Conservation (phyloP, 2,888 invertebrate genomes). For the Agrotis puta region DNA sequence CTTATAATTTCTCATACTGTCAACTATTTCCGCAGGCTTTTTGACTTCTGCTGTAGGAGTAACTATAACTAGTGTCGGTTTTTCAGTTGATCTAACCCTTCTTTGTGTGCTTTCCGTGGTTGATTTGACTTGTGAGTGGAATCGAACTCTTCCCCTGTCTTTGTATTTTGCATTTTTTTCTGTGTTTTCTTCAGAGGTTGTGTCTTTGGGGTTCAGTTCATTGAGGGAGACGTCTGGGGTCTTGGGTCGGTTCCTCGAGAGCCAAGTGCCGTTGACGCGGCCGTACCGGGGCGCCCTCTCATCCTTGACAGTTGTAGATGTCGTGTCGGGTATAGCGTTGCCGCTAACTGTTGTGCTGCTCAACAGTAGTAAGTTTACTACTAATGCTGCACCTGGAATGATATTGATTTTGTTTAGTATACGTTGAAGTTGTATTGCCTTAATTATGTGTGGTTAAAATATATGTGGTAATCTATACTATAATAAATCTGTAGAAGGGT, state of each 20-base stretch:
- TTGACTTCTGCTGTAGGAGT: conserved; percentile 87
- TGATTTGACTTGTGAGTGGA: conserved; percentile 74
- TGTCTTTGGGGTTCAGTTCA: conserved; percentile 84
- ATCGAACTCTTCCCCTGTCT: conserved; percentile 85
- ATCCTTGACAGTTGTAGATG: conserved; percentile 76
- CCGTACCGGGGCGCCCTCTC: conserved; percentile 74
- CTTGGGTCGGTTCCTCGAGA: conserved; percentile 75
- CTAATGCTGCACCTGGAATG: conserved; percentile 88
- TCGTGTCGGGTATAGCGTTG: conserved; percentile 80
- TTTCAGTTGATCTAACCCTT: conserved; percentile 75
- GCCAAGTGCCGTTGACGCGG: conserved; percentile 73
- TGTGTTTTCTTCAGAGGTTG: conserved; percentile 83
- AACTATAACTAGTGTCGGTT: conserved; percentile 79
- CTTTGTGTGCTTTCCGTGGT: conserved; percentile 76
- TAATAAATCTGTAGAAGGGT: no score
- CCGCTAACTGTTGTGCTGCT: conserved; percentile 81
- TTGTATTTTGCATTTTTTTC: conserved; percentile 89
- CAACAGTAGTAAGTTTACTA: conserved; percentile 87
- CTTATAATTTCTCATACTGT: conserved; percentile 83
- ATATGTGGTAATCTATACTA: not conserved
- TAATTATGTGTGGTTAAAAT: no score
- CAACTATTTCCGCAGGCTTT: conserved; percentile 82
- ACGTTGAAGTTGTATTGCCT: not conserved
- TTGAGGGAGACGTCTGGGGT: conserved; percentile 83
- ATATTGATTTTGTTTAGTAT: not conserved